Percentiles rank a stretch among this genome's conserved stretches.
These are phyloP conservation scores for Xenotilapia caudafasciata DNA, from an alignment of 2,113 vertebrate species.

Conservation along the genomic window DNA sequence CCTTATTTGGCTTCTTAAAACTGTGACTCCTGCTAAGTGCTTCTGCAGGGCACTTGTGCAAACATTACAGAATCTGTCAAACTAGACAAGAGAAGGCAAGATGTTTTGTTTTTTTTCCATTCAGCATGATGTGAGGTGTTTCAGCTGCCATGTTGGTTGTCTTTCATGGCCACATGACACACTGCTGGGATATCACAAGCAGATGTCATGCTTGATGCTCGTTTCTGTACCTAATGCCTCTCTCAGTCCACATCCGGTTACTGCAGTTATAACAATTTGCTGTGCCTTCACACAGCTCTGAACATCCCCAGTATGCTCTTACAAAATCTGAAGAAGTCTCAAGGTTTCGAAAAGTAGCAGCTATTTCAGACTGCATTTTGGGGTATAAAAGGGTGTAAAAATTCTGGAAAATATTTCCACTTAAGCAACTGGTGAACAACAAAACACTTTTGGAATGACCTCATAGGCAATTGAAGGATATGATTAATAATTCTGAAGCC, in stretches of 20 bases:
- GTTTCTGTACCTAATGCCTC: background rate
- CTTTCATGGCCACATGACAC: background rate
- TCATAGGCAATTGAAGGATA: background rate
- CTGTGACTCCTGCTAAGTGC: background rate
- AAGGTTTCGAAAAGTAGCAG: background rate
- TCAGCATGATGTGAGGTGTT: background rate
- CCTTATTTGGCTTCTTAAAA: background rate
- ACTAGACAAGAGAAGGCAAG: background rate
- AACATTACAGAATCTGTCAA: background rate
- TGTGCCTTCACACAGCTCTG: background rate
- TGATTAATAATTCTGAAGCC: background rate
- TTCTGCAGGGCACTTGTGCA: background rate
- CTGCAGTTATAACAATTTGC: background rate
- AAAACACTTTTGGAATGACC: background rate
- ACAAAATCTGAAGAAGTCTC: background rate
- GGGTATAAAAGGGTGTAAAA: background rate
- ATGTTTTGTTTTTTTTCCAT: rapidly evolving
- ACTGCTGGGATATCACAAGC: background rate
- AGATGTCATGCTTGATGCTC: background rate
- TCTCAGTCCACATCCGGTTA: background rate
- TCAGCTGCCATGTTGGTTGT: background rate
- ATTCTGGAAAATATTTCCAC: background rate
- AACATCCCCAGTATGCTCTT: background rate
- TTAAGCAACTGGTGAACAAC: background rate
- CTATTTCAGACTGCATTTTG: background rate